phyloP scores from a whole-genome alignment of 2,888 invertebrate genomes.

The Epirrhoe alternata region DNA sequence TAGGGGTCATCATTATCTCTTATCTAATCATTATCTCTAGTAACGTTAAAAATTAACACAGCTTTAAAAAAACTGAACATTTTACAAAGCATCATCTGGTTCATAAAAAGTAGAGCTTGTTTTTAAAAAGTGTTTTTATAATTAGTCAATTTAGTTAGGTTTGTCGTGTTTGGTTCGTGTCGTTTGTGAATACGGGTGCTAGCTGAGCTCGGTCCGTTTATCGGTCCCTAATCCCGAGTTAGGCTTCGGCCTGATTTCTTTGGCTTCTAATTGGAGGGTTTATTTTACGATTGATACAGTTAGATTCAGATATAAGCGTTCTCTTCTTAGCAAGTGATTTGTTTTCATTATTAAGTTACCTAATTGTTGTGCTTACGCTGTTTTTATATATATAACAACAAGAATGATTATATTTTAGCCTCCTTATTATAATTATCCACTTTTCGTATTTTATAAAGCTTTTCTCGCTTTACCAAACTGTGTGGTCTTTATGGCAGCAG shows the following conservation, averaged over 20 bases:
- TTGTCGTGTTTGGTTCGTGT: background rate
- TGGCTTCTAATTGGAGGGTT: conserved; percentile 49
- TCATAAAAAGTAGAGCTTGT: too few relatives aligned
- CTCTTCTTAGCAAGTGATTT: conserved; percentile 23
- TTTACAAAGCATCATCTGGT: too few relatives aligned
- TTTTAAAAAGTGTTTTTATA: background rate
- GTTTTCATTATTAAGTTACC: conserved; percentile 2
- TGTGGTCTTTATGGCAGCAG: too few relatives aligned
- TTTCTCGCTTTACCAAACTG: too few relatives aligned
- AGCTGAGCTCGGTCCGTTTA: conserved; percentile 45
- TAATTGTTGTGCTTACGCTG: background rate
- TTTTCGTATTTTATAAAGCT: too few relatives aligned
- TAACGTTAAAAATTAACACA: too few relatives aligned
- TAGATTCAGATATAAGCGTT: conserved; percentile 35
- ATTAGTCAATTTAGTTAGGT: background rate
- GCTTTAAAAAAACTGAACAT: too few relatives aligned
- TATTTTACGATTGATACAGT: conserved; percentile 36
- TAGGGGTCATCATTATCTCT: too few relatives aligned
- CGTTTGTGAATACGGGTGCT: conserved; percentile 21
- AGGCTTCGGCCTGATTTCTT: conserved; percentile 46
- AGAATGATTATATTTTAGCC: too few relatives aligned
- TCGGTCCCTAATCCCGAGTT: conserved; percentile 53
- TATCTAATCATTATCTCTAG: too few relatives aligned
- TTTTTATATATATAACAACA: too few relatives aligned
- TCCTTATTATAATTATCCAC: too few relatives aligned